Evolutionary conservation across 2,797 vertebrate genomes (phyloP), one percentile per base, ranked within the genome.

Genomic region (Lacerta bilineata): DNA sequence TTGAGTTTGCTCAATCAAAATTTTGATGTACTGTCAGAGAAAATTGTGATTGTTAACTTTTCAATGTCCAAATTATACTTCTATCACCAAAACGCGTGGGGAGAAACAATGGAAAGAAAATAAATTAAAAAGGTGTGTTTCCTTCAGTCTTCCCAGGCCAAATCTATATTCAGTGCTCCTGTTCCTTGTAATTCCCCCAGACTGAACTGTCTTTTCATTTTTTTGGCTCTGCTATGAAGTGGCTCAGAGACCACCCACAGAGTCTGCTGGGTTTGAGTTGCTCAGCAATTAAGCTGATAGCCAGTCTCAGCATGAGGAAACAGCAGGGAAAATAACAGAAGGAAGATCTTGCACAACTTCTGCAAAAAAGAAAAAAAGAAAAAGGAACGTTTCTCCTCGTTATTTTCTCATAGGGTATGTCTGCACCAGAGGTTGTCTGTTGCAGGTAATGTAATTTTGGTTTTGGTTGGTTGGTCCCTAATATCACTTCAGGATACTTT

Each of bases 231-330:
- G 2, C 82, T 85, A 88, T 90, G 82, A 91, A 92, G 85, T 83
- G 39, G 74, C 92, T 91, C 86, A 87, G 86, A 83, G 80, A 88
- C 86, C 90, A 89, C 90, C 83, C 64, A 89, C 36, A 76, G 89
- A 80, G 55, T 59, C 36, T 43, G 82, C 9, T 80, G 84, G 86
- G 43, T 85, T 75, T 84, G 84, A 93, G 88, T 68, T 94, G 84
- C 87, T 84, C 77, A 84, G 86, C 89, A 90, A 87, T 87, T 90
- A 92, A 87, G 88, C 33, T 90, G 90, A 81, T 90, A 91, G 71
- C 76, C 27, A 77, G 87, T 50, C 80, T 93, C 93, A 93, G 86
- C 90, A 84, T 1, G 77, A 46, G n/a, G 20, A 91, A 83, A 11
- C 27, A 89, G 25, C 0, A 91, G 83, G 66, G 91, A 80, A 94